Evolutionary conservation across 1,140 invertebrate genomes (phyloP).

Genomic region (Drosophila burlai): DNA sequence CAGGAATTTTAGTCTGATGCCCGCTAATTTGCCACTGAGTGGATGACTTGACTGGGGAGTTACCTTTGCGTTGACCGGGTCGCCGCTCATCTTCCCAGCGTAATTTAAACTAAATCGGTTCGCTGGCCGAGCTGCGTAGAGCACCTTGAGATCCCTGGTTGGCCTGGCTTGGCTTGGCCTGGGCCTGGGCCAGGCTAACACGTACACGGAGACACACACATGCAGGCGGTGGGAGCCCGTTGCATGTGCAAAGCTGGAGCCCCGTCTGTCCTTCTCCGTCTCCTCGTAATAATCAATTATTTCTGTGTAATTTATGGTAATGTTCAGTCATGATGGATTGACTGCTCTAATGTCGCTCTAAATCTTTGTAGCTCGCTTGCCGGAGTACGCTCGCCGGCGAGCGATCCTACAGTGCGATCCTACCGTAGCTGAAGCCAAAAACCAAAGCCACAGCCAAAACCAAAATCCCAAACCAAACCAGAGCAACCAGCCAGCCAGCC

Average conservation of each 20-base stretch:
- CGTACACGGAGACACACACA: constrained; percentile 22
- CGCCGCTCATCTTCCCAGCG: constrained; percentile 76
- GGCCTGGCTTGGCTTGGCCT: constrained; percentile 18
- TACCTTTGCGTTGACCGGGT: constrained; percentile 62
- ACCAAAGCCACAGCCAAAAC: constrained; percentile 24
- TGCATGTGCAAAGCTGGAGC: constrained; percentile 64
- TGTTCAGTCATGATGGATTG: constrained; percentile 85
- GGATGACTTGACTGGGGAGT: constrained; percentile 57
- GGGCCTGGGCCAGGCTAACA: constrained; percentile 48
- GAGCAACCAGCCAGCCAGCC: constrained; percentile 33
- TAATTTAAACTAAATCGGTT: constrained; percentile 85
- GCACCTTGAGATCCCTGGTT: constrained; percentile 27
- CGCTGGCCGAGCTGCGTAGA: constrained; percentile 71
- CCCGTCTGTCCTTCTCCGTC: constrained; percentile 60
- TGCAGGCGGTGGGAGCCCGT: constrained; percentile 46
- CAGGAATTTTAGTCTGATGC: constrained; percentile 15
- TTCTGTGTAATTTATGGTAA: constrained; percentile 86
- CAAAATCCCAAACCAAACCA: constrained; percentile 37
- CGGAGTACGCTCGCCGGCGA: constrained; percentile 50
- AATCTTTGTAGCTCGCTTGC: constrained; percentile 79
- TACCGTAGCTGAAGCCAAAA: constrained; percentile 38
- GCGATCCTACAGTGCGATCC: constrained; percentile 27
- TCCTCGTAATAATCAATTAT: constrained; percentile 85
- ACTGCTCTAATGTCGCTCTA: constrained; percentile 85
- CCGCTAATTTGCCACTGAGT: constrained; percentile 65